phyloP scores from a whole-genome alignment of 2,113 vertebrate species.

The Oreochromis aureus region DNA sequence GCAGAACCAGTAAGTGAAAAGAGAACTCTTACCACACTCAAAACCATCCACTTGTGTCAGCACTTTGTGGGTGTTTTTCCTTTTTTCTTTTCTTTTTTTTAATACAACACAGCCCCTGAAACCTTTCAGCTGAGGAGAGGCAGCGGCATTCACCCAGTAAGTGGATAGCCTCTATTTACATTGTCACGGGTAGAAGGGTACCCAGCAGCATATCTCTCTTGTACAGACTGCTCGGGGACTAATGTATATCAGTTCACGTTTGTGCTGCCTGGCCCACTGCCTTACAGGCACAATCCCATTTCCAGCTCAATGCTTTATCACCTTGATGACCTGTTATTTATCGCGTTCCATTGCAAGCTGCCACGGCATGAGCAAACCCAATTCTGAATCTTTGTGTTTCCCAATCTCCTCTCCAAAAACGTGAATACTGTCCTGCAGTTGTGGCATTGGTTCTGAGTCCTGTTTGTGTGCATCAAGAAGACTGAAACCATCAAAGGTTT shows the following conservation, averaged over 20 bases:
- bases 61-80: neutral
- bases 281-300: conserved; percentile 38
- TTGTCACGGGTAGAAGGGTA: conserved; percentile 4
- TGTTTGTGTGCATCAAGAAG: conserved; percentile 3
- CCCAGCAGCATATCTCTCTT: neutral
- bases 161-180: conserved; percentile 31
- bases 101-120: neutral
- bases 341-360: neutral
- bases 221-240: conserved; percentile 1
- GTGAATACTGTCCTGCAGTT: neutral
- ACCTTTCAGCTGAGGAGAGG: conserved; percentile 18
- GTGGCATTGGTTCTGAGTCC: neutral
- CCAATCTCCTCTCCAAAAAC: neutral
- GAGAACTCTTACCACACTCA: neutral
- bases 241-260: conserved; percentile 13
- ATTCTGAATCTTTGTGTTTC: too few relatives aligned
- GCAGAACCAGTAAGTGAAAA: conserved; percentile 14
- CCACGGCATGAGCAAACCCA: neutral
- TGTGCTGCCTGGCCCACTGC: neutral
- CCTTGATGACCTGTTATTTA: conserved; percentile 39
- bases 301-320: conserved; percentile 30
- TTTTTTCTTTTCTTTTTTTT: neutral
- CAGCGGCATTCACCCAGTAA: conserved; percentile 3
- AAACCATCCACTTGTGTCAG: conserved; percentile 39
- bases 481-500: conserved; percentile 18